Evolutionary conservation across 2,888 invertebrate species (phyloP).

Genomic region (Colletes collaris): DNA sequence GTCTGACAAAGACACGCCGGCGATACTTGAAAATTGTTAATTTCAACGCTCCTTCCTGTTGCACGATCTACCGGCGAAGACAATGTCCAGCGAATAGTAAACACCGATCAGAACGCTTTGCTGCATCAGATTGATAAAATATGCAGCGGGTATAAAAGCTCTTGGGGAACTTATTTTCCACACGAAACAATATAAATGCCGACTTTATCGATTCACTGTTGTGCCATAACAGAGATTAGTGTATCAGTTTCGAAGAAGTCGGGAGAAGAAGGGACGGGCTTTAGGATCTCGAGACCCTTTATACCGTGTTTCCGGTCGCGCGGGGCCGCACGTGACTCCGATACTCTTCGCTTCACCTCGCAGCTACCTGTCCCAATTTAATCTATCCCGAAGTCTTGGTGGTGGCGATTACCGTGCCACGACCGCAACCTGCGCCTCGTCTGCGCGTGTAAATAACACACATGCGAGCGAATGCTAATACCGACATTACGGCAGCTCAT

Average conservation of each 20-base stretch:
- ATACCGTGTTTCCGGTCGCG: slow-evolving; percentile 77
- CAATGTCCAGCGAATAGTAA: background rate
- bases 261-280: slow-evolving; percentile 17
- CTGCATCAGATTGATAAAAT: too few relatives aligned
- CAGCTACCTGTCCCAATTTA: slow-evolving; percentile 80
- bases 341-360: slow-evolving; percentile 76
- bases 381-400: slow-evolving; percentile 68
- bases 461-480: slow-evolving; percentile 72
- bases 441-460: slow-evolving; percentile 79
- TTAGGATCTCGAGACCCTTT: slow-evolving; percentile 54
- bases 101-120: too few relatives aligned
- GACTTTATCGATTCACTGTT: too few relatives aligned
- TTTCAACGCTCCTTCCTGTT: background rate
- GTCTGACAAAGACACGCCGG: background rate
- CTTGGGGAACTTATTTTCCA: too few relatives aligned
- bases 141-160: too few relatives aligned
- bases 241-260: slow-evolving; percentile 2
- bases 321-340: slow-evolving; percentile 77
- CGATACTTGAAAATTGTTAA: background rate
- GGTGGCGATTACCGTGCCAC: slow-evolving; percentile 61
- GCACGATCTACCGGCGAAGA: background rate
- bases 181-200: background rate
- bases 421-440: slow-evolving; percentile 73
- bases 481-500: slow-evolving; percentile 42
- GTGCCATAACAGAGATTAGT: background rate